Conservation (phyloP, 2,113 vertebrate genomes). For the Psittacus erithacus region DNA sequence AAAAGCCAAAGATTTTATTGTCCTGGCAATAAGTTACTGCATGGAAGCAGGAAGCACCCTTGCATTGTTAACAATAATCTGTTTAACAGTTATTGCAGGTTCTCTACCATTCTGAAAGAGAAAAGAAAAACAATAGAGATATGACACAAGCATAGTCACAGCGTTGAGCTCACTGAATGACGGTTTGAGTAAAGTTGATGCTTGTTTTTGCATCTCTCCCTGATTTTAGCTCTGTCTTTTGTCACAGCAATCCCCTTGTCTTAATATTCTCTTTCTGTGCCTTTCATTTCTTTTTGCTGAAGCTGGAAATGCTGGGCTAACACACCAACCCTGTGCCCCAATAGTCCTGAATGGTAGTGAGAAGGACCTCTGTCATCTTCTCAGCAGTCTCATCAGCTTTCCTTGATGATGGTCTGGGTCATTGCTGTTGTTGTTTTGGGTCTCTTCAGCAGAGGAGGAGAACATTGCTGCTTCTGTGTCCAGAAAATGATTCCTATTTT, state of each 20-base stretch:
- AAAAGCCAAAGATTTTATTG: not conserved
- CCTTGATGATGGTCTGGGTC: not conserved
- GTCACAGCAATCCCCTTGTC: not conserved
- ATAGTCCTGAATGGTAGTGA: not conserved
- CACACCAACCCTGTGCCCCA: too few species aligned
- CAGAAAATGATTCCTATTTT: not conserved
- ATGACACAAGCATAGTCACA: not conserved
- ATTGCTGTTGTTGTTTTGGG: not conserved
- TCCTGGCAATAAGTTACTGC: not conserved
- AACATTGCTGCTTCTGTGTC: not conserved
- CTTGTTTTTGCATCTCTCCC: not conserved
- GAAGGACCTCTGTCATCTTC: not conserved
- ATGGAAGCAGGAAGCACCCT: not conserved
- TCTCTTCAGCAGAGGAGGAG: not conserved
- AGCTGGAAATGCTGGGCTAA: not conserved
- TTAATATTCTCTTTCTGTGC: not conserved
- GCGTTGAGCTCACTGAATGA: not conserved
- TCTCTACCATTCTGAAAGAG: not conserved
- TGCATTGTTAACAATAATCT: not conserved
- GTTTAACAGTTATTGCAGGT: not conserved
- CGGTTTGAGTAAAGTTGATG: not conserved
- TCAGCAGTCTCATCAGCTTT: not conserved
- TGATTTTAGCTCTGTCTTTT: not conserved
- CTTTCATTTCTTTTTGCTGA: not conserved
- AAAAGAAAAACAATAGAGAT: not conserved